Percentiles rank a stretch among this genome's conserved stretches.
phyloP scores from a whole-genome alignment of 2,113 vertebrate species.

The Colaptes auratus region DNA sequence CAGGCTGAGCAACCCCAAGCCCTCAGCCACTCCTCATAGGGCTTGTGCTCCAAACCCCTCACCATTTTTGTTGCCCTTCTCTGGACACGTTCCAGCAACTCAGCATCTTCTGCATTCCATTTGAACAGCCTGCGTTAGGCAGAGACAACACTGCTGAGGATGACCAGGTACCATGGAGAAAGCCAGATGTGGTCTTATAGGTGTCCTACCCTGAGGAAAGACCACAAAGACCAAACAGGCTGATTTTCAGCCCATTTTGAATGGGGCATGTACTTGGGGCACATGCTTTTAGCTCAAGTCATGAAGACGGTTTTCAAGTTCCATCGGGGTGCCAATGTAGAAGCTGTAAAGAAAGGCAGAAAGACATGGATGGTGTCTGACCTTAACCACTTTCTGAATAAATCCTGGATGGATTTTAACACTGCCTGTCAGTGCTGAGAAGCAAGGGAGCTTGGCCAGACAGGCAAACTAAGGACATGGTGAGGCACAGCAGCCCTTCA shows the following conservation, averaged over 20 bases:
- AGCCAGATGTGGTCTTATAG: not conserved
- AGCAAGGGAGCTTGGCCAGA: fast-evolving
- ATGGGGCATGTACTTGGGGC: fast-evolving
- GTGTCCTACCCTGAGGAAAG: not conserved
- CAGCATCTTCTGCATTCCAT: not conserved
- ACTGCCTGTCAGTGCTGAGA: fast-evolving
- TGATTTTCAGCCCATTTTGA: not conserved
- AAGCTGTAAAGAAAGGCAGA: not conserved
- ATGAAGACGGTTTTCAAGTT: not conserved
- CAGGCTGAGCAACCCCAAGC: too few species aligned
- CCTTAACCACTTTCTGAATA: not conserved
- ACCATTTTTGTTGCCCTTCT: too few species aligned
- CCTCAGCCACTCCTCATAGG: too few species aligned
- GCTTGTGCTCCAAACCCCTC: too few species aligned
- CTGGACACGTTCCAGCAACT: too few species aligned
- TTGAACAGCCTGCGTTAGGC: fast-evolving
- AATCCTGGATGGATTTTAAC: not conserved
- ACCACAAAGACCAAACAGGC: not conserved
- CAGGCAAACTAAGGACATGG: not conserved
- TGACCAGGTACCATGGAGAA: not conserved
- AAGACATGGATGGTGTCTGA: not conserved
- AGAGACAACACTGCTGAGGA: not conserved
- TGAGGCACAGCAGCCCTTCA: not conserved
- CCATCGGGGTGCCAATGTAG: not conserved
- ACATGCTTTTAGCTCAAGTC: not conserved